phyloP scores from a whole-genome alignment of 2,797 vertebrate genomes.

The Propithecus perrieri region DNA sequence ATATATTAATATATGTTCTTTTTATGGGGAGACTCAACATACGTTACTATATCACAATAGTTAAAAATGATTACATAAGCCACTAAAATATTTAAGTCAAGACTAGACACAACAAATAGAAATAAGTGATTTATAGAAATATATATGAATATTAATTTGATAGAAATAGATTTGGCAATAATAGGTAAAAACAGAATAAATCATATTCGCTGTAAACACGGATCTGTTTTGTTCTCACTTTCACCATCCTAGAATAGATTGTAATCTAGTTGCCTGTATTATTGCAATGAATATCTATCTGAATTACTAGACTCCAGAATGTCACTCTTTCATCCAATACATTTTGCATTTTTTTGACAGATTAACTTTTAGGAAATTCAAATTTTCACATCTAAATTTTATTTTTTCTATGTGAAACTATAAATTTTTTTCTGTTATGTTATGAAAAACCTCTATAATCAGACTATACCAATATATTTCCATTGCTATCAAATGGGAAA shows the following conservation, averaged over 20 bases:
- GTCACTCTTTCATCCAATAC: not conserved
- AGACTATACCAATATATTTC: not conserved
- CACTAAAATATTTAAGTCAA: not conserved
- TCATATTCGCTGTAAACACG: not conserved
- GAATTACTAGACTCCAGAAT: not conserved
- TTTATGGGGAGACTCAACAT: not conserved
- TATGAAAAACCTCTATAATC: not conserved
- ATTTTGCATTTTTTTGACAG: not conserved
- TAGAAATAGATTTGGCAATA: not conserved
- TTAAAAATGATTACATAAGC: not conserved
- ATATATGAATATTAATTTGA: not conserved
- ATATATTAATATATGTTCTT: not conserved
- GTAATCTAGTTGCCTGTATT: not conserved
- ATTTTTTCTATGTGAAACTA: not conserved
- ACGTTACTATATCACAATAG: not conserved
- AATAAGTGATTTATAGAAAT: not conserved
- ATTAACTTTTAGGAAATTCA: not conserved
- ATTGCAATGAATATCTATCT: not conserved
- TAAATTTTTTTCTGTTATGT: not conserved
- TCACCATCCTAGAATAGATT: not conserved
- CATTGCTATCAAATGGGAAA: not conserved
- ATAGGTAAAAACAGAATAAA: not conserved
- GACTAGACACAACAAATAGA: not conserved
- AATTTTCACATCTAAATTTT: not conserved
- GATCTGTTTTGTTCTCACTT: not conserved